A percentile compares a stretch with the other conserved stretches of the same genome.
Evolutionary conservation across 2,113 vertebrate genomes (phyloP).

Genomic region (Noturus placidus): DNA sequence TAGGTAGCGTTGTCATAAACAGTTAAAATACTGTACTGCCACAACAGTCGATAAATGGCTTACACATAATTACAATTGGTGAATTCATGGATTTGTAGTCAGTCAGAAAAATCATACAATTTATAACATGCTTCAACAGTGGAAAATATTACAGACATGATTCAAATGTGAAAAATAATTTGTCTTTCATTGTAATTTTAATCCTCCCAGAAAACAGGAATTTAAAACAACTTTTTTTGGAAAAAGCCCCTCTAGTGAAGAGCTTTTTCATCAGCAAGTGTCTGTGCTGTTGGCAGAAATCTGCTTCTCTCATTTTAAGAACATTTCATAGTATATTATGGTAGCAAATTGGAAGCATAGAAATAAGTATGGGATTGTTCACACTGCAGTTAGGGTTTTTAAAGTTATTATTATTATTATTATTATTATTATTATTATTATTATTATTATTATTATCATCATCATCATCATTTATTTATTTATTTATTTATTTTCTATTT

Average conservation of each 20-base stretch:
- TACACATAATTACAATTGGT: background rate
- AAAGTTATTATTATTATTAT: background rate
- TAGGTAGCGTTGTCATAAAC: background rate
- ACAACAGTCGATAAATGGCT: constrained; percentile 1
- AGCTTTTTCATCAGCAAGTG: constrained; percentile 24
- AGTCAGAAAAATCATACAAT: constrained; percentile 16
- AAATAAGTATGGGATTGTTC: constrained; percentile 38
- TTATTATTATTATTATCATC: too few species aligned
- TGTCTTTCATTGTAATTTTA: constrained; percentile 41
- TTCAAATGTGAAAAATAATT: constrained; percentile 36
- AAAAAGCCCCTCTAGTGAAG: constrained; percentile 27
- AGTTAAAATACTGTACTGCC: background rate
- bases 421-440: background rate
- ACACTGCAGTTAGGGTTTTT: constrained; percentile 11
- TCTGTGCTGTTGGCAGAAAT: constrained; percentile 38
- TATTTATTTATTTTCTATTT: too few species aligned
- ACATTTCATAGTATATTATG: constrained; percentile 33
- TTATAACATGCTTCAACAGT: background rate
- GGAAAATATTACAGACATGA: constrained; percentile 28
- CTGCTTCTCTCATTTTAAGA: constrained; percentile 24
- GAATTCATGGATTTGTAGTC: constrained; percentile 7
- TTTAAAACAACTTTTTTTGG: constrained; percentile 34
- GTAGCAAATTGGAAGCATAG: constrained; percentile 18
- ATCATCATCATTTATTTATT: too few species aligned
- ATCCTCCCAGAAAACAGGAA: constrained; percentile 20